Evolutionary conservation across 2,888 invertebrate genomes (phyloP), one percentile per base, ranked within the genome.

Genomic region (Adineta ricciae): DNA sequence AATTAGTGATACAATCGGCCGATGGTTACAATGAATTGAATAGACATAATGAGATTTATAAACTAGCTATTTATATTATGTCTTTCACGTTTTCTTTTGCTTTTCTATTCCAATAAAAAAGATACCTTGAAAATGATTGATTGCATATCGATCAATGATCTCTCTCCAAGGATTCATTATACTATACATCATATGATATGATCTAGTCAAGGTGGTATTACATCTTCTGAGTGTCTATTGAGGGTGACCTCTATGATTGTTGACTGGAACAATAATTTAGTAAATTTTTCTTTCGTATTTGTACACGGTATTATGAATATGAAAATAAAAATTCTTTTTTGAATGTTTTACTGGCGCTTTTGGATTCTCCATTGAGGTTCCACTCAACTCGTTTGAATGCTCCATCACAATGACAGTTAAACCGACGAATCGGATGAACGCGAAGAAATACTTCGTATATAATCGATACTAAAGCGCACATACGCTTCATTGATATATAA

Each of bases 1-100:
- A 83, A 85, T 85, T 41, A 64, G 54, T 32, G 32, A 54, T 16
- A 46, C 64, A 9, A 72, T 85, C 72, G 72, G 73, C 3, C 8
- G 50, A 50, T 85, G 85, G 85, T 73, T 85, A 32, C 64, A 64
- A 3, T 36, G 14, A 64, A 2, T 32, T 64, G 16, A 4, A 2
- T 32, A 32, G 16, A 64, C 32, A 64, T 19, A 4, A 36, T 27
- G 14, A 32, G 27, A 11, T 32, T 64, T 32, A 64, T 11, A n/a
- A 64, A 64, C 64, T 56, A 56, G n/a, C 27, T 5, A 64, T 36
- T n/a, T 16, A 64, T 32, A 46, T 24, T 32, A 4, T 64, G 32
- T 32, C 32, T 36, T 64, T 64, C 32, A 32, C 2, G 27, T 46
- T 21, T 16, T 21, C 24, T 64, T 52, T 64, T 32, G n/a, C 24